Percentiles rank a stretch among this genome's conserved stretches.
Evolutionary conservation across 2,888 invertebrate genomes (phyloP).

Genomic region (Drosophila phalerata): DNA sequence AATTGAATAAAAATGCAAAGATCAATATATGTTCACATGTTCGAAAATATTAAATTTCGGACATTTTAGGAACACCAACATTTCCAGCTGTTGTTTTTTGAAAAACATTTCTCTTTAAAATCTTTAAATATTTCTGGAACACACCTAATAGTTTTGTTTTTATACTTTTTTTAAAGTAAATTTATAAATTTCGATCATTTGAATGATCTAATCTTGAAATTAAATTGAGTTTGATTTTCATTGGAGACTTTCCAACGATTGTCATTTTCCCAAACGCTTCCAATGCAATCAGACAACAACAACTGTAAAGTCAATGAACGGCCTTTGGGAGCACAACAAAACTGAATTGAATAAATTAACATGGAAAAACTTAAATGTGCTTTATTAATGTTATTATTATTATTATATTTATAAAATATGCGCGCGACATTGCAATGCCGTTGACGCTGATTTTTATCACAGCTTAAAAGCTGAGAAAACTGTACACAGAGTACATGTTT

Average conservation of each 20-base stretch:
- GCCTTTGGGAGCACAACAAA: slow-evolving; percentile 59
- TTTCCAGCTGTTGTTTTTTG: too few species aligned
- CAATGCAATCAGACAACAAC: slow-evolving; percentile 45
- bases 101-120: too few species aligned
- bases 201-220: neutral
- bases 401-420: slow-evolving; percentile 47
- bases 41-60: too few species aligned
- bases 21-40: too few species aligned
- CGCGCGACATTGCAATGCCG: slow-evolving; percentile 67
- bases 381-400: slow-evolving; percentile 12
- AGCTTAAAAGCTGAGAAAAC: slow-evolving; percentile 65
- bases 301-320: slow-evolving; percentile 72
- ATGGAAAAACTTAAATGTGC: slow-evolving; percentile 45
- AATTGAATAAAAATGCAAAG: too few species aligned
- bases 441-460: slow-evolving; percentile 62
- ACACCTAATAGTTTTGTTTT: too few species aligned
- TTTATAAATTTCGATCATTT: neutral
- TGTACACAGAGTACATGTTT: slow-evolving; percentile 57
- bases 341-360: slow-evolving; percentile 47
- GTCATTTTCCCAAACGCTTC: slow-evolving; percentile 40
- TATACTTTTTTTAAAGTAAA: neutral
- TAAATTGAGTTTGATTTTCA: neutral
- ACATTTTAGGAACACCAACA: too few species aligned
- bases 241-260: slow-evolving; percentile 37
- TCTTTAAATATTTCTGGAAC: too few species aligned